A percentile compares a stretch with the other conserved stretches of the same genome.
Evolutionary conservation across 2,113 vertebrate species (phyloP).

Genomic region (Perca flavescens): DNA sequence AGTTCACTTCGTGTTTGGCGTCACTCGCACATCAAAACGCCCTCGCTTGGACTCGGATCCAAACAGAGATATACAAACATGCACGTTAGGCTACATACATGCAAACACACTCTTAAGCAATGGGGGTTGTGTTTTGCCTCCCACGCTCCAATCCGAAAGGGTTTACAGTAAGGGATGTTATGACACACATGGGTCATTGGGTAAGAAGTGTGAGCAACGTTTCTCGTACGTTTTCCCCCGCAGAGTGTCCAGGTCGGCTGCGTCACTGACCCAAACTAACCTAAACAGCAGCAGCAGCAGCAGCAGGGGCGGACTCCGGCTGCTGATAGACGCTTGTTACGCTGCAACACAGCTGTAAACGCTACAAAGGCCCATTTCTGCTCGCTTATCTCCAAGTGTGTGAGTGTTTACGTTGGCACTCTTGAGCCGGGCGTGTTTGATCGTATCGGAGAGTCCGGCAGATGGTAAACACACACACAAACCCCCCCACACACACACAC

Average conservation of each 20-base stretch:
- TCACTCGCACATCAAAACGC: slow-evolving; percentile 21
- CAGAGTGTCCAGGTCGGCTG: not conserved
- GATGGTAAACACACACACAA: slow-evolving; percentile 63
- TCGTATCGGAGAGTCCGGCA: slow-evolving; percentile 60
- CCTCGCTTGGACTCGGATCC: not conserved
- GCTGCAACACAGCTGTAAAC: slow-evolving; percentile 45
- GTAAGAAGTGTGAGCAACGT: too few species aligned
- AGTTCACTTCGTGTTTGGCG: slow-evolving; percentile 45
- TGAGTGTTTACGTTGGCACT: slow-evolving; percentile 61
- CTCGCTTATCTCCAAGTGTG: slow-evolving; percentile 57
- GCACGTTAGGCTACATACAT: not conserved
- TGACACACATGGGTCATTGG: slow-evolving; percentile 58
- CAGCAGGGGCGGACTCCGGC: slow-evolving; percentile 42
- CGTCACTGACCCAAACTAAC: not conserved
- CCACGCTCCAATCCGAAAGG: slow-evolving; percentile 54
- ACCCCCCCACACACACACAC: slow-evolving; percentile 37
- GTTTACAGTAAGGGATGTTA: slow-evolving; percentile 77
- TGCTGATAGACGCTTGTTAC: slow-evolving; percentile 14
- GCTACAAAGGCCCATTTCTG: slow-evolving; percentile 47
- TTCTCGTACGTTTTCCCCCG: not conserved
- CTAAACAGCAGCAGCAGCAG: not conserved
- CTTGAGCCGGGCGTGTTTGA: slow-evolving; percentile 47
- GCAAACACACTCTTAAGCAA: slow-evolving; percentile 7
- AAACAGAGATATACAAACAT: slow-evolving; percentile 16
- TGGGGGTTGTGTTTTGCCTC: slow-evolving; percentile 44